Base-by-base conservation (phyloP, 1,140 invertebrate species). In the Sminthurides bifidus region DNA sequence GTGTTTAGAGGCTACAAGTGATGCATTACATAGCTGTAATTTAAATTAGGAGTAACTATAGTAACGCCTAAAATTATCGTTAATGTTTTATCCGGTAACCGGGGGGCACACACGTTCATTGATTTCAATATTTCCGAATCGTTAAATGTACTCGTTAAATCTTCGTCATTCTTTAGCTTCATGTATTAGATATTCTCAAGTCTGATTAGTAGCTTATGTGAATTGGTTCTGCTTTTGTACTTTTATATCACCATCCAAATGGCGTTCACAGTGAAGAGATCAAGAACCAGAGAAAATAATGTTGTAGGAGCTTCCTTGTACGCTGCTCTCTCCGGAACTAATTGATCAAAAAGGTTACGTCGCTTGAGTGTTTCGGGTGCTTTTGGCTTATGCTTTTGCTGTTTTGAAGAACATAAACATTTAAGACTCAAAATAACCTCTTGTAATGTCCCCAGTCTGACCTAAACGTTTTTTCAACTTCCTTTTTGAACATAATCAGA, bases 281-380 rank as follows among this genome's bases (percentile, higher is more conserved):
- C 76, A 56, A 69, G 76, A 63, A 77, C 76, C 52, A 71, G 77
- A 65, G 76, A 78, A 68, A 77, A 77, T 66, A 75, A 75, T 68
- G 73, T n/a, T n/a, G n/a, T 71, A 49, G 64, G 64, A 44, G 66
- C 61, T 54, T 61, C 66, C 30, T 61, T 69, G n/a, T 67, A 64
- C 24, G 58, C 58, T 41, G 64, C 52, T 27, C 58, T 57, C 33
- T 53, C n/a, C 10, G 24, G 27, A 48, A 48, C 30, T 48, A 48
- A 21, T 21, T 21, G 51, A 33, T 43, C 12, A 43, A 43, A 10
- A 14, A 10, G 41, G 8, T 43, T 43, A 10, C 17, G 6, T 43
- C 12, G 6, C 41, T 43, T n/a, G n/a, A n/a, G n/a, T n/a, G n/a
- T n/a, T 43, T 6, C 17, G 12, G 21, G 12, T 43, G 6, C 12